Conservation (phyloP, 2,888 invertebrate genomes). For the Lepidocyrtinus sp. region DNA sequence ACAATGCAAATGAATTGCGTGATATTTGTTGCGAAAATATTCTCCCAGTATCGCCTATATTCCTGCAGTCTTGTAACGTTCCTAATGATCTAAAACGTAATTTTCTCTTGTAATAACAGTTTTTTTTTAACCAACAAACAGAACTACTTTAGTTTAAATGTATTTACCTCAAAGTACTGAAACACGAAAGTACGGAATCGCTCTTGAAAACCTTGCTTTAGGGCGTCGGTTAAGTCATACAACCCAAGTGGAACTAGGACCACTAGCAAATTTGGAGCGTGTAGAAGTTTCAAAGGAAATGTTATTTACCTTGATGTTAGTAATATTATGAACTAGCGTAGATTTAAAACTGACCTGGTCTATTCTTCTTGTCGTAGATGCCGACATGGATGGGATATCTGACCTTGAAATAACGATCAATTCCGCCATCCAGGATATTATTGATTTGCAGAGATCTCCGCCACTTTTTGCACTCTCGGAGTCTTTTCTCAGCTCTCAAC, state of each 20-base stretch:
- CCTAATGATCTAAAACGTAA: too few species aligned
- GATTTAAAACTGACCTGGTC: conserved; percentile 28
- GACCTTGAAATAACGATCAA: conserved; percentile 36
- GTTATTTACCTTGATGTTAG: not conserved
- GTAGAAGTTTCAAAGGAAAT: not conserved
- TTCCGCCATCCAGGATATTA: conserved; percentile 16
- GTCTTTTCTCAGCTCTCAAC: conserved; percentile 22
- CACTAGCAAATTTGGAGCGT: not conserved
- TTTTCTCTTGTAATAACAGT: too few species aligned
- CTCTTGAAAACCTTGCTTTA: not conserved
- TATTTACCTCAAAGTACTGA: conserved; percentile 34
- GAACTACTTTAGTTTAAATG: conserved; percentile 27
- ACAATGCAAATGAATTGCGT: conserved; percentile 24
- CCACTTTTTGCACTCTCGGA: conserved; percentile 22
- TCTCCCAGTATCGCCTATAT: too few species aligned
- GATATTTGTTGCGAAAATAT: conserved; percentile 32
- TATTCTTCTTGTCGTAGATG: conserved; percentile 7
- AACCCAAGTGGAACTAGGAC: conserved; percentile 26
- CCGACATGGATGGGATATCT: conserved; percentile 33
- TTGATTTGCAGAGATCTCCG: not conserved
- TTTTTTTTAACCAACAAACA: conserved; percentile 1
- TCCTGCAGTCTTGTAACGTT: too few species aligned
- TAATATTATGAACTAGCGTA: not conserved
- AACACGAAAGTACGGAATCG: conserved; percentile 16
- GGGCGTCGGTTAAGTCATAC: conserved; percentile 9